A percentile compares a stretch with the other conserved stretches of the same genome.
These are phyloP conservation scores for Amblyopsis hoosieri DNA, from an alignment of 2,797 vertebrate species.

Conservation along the genomic window DNA sequence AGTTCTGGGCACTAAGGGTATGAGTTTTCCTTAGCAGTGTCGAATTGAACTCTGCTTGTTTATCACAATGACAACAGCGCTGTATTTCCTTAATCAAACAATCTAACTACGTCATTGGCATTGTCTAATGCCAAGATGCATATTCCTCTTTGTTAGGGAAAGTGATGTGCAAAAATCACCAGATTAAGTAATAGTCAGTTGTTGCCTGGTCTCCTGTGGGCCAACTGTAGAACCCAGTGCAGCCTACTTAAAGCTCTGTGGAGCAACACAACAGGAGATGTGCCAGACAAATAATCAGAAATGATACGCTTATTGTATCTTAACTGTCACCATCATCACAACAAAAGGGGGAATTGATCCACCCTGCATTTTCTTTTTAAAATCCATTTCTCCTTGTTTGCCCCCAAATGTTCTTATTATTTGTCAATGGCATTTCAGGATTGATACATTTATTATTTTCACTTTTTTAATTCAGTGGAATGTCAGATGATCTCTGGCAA, in stretches of 20 bases:
- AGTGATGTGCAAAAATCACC: conserved; percentile 41
- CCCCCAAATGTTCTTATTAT: conserved; percentile 47
- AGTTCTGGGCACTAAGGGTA: conserved; percentile 50
- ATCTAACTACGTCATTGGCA: conserved; percentile 52
- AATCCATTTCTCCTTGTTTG: conserved; percentile 43
- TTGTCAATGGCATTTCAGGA: conserved; percentile 45
- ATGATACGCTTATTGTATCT: conserved; percentile 59
- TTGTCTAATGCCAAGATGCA: conserved; percentile 60
- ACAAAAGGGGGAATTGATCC: conserved; percentile 52
- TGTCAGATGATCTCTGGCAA: conserved; percentile 59
- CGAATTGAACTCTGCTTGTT: conserved; percentile 54
- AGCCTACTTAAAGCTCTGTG: conserved; percentile 53
- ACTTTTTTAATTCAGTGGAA: conserved; percentile 46
- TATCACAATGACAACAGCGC: conserved; percentile 47
- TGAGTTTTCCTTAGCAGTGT: conserved; percentile 36
- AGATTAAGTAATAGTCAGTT: conserved; percentile 71
- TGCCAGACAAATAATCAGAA: conserved; percentile 55
- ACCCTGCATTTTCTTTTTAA: conserved; percentile 49
- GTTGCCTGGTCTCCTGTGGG: conserved; percentile 59
- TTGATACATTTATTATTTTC: conserved; percentile 46
- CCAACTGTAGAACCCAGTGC: conserved; percentile 64
- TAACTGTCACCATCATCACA: conserved; percentile 52
- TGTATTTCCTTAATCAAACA: conserved; percentile 43
- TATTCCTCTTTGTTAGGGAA: conserved; percentile 63
- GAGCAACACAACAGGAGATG: conserved; percentile 51